Conservation (phyloP, 2,888 invertebrate genomes). For the Empis livida region DNA sequence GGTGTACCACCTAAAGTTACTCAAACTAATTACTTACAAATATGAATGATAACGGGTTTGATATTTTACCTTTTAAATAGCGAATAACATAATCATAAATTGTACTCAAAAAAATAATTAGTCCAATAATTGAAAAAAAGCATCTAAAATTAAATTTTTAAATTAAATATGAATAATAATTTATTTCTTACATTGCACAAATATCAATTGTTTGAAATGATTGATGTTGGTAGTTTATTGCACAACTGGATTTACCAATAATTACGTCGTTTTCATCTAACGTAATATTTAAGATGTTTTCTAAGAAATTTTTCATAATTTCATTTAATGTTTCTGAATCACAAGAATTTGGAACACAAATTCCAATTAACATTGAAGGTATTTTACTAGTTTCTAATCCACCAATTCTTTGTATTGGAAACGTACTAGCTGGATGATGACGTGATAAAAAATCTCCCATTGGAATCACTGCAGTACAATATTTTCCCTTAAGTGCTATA, state of each 20-base stretch:
- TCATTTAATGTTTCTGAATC: conserved; percentile 14
- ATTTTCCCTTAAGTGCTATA: conserved; percentile 19
- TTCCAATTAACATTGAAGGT: not conserved
- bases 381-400: not conserved
- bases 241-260: conserved; percentile 22
- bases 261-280: conserved; percentile 10
- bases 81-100: conserved; percentile 9
- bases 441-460: not conserved
- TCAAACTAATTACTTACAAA: too few relatives aligned
- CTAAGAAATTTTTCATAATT: conserved; percentile 20
- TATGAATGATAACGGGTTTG: too few relatives aligned
- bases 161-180: not conserved
- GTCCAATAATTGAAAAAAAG: conserved; percentile 7
- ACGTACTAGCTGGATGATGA: not conserved
- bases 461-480: conserved; percentile 17
- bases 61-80: too few relatives aligned
- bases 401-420: not conserved
- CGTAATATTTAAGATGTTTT: conserved; percentile 8
- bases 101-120: conserved; percentile 7
- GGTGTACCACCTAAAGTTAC: conserved; percentile 14
- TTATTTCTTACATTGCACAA: conserved; percentile 27
- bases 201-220: conserved; percentile 26
- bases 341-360: conserved; percentile 5
- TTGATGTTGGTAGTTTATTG: conserved; percentile 7
- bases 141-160: not conserved